phyloP scores from a whole-genome alignment of 2,113 vertebrate species.

The Dipodomys ordii region DNA sequence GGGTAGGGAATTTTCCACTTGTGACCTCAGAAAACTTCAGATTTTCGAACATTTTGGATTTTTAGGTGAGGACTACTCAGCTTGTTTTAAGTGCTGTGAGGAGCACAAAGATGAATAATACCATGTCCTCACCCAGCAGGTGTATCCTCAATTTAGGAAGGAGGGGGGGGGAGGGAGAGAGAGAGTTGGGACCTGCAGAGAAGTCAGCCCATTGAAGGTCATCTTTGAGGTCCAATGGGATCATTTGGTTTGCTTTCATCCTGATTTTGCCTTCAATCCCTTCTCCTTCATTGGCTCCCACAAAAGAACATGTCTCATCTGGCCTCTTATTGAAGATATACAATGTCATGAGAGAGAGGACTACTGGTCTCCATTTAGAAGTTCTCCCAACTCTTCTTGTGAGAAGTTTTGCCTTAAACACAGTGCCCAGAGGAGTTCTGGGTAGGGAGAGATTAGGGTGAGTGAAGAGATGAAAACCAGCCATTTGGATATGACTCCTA shows the following conservation, averaged over 20 bases:
- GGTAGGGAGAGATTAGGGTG: neutral
- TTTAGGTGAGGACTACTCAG: too few relatives aligned
- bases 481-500: neutral
- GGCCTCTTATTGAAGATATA: neutral
- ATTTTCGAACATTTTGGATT: neutral
- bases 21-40: too few relatives aligned
- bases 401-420: neutral
- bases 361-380: neutral
- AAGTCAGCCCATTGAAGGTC: neutral
- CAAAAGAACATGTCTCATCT: neutral
- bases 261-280: neutral
- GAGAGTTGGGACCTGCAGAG: neutral
- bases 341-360: neutral
- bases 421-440: neutral
- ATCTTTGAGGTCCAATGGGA: neutral
- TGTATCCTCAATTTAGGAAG: neutral
- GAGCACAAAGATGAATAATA: too few relatives aligned
- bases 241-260: neutral
- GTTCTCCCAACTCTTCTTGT: neutral
- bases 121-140: neutral
- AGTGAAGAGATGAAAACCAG: neutral
- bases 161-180: neutral
- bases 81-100: too few relatives aligned
- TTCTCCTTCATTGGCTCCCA: neutral
- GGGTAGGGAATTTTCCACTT: neutral